phyloP scores from a whole-genome alignment of 2,888 invertebrate species.

The Melangyna quadrimaculata region DNA sequence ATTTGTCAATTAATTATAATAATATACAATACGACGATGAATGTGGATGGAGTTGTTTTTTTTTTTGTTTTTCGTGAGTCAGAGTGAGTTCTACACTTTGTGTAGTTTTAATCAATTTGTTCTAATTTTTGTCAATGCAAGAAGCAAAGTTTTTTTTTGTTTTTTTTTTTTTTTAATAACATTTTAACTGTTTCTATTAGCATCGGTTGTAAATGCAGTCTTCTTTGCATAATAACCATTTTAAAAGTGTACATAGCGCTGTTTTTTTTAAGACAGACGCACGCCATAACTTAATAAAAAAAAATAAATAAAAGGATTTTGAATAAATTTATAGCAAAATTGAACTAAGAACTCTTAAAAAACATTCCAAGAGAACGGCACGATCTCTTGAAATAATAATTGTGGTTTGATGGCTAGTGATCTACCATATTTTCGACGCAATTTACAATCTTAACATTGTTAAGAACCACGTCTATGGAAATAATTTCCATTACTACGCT shows the following conservation, averaged over 20 bases:
- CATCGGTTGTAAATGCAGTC: slow-evolving; percentile 19
- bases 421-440: slow-evolving; percentile 15
- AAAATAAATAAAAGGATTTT: neutral
- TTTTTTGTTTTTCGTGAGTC: slow-evolving; percentile 8
- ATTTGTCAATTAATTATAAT: slow-evolving; percentile 4
- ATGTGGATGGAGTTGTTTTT: slow-evolving; percentile 43
- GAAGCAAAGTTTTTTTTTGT: slow-evolving; percentile 13
- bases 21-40: slow-evolving; percentile 54
- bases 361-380: neutral
- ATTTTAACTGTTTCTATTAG: neutral
- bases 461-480: slow-evolving; percentile 73
- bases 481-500: slow-evolving; percentile 69
- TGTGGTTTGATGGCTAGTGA: slow-evolving; percentile 42
- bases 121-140: slow-evolving; percentile 45
- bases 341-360: slow-evolving; percentile 49
- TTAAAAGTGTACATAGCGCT: neutral
- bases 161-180: neutral
- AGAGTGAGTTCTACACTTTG: slow-evolving; percentile 57
- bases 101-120: slow-evolving; percentile 40
- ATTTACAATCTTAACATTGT: slow-evolving; percentile 55
- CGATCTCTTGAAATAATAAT: slow-evolving; percentile 18
- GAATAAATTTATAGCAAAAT: slow-evolving; percentile 28
- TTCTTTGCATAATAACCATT: slow-evolving; percentile 37
- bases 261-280: neutral
- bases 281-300: neutral